These are phyloP conservation scores for Chanos chanos DNA, from an alignment of 2,797 vertebrate species.

Conservation along the genomic window DNA sequence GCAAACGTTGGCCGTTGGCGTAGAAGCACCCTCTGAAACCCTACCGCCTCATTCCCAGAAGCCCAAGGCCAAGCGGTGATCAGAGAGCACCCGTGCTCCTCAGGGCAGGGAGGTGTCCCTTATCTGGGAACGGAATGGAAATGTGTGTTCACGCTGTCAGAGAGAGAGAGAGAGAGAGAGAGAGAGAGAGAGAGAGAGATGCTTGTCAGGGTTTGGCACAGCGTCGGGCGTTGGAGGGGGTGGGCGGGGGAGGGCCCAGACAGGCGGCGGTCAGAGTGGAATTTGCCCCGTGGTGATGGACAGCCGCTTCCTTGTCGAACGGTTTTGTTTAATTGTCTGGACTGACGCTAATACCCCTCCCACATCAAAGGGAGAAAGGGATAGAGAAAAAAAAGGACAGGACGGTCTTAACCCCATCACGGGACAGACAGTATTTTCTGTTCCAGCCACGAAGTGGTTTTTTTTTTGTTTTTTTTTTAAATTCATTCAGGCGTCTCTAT, in stretches of 20 bases:
- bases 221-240: no score
- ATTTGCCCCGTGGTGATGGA: constrained; percentile 8
- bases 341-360: neutral
- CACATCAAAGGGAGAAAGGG: constrained; percentile 5
- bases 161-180: constrained; percentile 5
- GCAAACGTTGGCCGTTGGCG: no score
- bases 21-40: no score
- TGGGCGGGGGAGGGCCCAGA: neutral
- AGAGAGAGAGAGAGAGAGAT: neutral
- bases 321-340: neutral
- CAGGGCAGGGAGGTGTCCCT: neutral
- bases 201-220: no score
- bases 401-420: no score
- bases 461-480: no score
- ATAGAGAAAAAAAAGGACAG: no score
- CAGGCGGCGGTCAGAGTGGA: neutral
- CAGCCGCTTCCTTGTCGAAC: constrained; percentile 23
- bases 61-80: no score
- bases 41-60: no score
- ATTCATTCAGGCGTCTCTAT: no score
- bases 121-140: constrained; percentile 21
- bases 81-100: neutral
- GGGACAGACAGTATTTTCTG: no score
- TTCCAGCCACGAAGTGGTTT: no score
- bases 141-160: neutral